A percentile compares a stretch with the other conserved stretches of the same genome.
Conservation (phyloP, 2,888 invertebrate genomes). For the Drosophila sordidapex region DNA sequence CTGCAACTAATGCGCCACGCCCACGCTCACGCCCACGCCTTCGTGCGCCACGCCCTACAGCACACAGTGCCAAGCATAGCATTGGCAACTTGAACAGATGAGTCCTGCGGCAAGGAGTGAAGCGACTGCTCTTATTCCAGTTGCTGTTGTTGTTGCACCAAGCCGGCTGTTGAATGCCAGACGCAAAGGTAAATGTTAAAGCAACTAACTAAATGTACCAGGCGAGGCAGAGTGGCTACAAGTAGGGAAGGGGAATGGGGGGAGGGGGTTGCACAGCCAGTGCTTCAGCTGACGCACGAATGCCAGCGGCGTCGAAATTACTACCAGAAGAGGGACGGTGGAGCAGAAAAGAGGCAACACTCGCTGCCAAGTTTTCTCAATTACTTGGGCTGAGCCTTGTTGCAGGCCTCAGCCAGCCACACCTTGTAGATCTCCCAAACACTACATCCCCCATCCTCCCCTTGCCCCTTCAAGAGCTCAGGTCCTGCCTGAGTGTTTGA, state of each 20-base stretch:
- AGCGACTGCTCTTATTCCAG: slow-evolving; percentile 17
- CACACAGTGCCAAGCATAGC: slow-evolving; percentile 23
- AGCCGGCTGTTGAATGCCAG: slow-evolving; percentile 46
- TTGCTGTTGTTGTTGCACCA: slow-evolving; percentile 17
- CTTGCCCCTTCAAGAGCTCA: not conserved
- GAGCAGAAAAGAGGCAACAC: slow-evolving; percentile 33
- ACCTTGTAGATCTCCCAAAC: slow-evolving; percentile 15
- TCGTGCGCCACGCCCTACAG: slow-evolving; percentile 18
- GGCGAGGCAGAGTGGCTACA: slow-evolving; percentile 17
- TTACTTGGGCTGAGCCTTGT: slow-evolving; percentile 56
- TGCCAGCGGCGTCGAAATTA: slow-evolving; percentile 32
- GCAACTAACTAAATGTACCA: slow-evolving; percentile 65
- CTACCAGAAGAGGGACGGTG: not conserved
- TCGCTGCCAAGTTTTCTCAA: slow-evolving; percentile 74
- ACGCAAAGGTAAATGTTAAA: slow-evolving; percentile 70
- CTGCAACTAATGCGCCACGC: slow-evolving; percentile 72
- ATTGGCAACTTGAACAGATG: slow-evolving; percentile 64
- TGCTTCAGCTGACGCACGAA: slow-evolving; percentile 29
- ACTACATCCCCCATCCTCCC: not conserved
- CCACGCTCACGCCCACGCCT: slow-evolving; percentile 13
- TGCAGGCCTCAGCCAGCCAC: slow-evolving; percentile 34
- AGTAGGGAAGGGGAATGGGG: slow-evolving; percentile 5
- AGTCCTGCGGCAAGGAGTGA: slow-evolving; percentile 43
- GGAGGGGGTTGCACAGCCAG: slow-evolving; percentile 15
- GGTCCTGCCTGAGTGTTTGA: slow-evolving; percentile 7